Evolutionary conservation across 2,888 invertebrate species (phyloP).

Genomic region (Drosophila pullipes): DNA sequence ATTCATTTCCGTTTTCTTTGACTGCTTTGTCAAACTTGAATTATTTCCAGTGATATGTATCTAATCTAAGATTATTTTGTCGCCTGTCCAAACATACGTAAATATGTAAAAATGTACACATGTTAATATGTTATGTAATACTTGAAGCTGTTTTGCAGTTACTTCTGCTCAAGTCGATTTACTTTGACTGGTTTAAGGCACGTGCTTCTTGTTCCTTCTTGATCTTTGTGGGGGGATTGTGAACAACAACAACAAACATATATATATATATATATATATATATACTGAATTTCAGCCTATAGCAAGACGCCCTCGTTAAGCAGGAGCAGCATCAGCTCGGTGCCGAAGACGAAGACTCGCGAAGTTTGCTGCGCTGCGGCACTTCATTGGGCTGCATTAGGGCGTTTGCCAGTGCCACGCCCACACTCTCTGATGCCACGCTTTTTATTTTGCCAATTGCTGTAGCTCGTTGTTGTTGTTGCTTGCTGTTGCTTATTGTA

Average conservation of each 20-base stretch:
- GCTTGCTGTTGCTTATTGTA: conserved; percentile 62
- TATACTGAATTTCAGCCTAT: conserved; percentile 4
- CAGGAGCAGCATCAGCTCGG: background rate
- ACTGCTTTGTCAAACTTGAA: background rate
- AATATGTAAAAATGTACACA: background rate
- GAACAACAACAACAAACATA: background rate
- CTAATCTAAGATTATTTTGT: conserved; percentile 30
- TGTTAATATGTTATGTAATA: conserved; percentile 1
- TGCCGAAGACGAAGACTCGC: conserved; percentile 1
- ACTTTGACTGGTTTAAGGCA: conserved; percentile 13
- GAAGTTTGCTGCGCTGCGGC: conserved; percentile 17
- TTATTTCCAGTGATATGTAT: background rate
- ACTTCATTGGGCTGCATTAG: conserved; percentile 48
- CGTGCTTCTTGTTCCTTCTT: conserved; percentile 9
- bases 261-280: background rate
- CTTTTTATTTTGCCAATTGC: conserved; percentile 2
- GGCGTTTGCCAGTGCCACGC: conserved; percentile 35
- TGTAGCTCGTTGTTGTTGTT: conserved; percentile 5
- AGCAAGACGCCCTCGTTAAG: conserved; percentile 51
- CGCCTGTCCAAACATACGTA: conserved; percentile 14
- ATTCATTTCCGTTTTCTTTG: background rate
- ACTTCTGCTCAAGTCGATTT: conserved; percentile 29
- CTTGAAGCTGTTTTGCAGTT: conserved; percentile 12
- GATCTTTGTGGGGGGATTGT: background rate
- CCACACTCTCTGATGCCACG: conserved; percentile 16